phyloP scores from a whole-genome alignment of 2,113 vertebrate genomes.

The Sphyrna mokarran region DNA sequence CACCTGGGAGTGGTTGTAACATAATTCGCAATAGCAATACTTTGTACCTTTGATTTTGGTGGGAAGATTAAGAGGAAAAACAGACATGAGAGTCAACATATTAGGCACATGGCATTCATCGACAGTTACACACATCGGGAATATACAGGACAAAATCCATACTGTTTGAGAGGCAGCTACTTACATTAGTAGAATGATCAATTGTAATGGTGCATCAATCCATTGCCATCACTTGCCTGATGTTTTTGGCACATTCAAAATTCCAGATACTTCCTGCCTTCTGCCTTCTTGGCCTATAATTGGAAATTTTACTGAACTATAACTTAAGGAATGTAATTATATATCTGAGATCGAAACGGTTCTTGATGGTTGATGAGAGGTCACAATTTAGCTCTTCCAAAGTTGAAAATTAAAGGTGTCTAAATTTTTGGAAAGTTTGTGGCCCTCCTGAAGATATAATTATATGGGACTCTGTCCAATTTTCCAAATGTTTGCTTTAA shows the following conservation, averaged over 20 bases:
- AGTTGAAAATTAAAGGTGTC: not conserved
- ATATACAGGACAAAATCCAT: not conserved
- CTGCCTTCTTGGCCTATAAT: not conserved
- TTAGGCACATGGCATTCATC: not conserved
- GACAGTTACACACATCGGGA: not conserved
- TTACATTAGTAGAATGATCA: not conserved
- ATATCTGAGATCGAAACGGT: not conserved
- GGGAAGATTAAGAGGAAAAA: not conserved
- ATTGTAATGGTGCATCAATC: not conserved
- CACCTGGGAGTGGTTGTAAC: too few species aligned
- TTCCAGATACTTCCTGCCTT: not conserved
- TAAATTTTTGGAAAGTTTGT: not conserved
- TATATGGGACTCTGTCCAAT: not conserved
- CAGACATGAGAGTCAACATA: not conserved
- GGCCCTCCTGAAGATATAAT: not conserved
- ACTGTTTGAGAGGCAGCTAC: not conserved
- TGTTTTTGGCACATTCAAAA: not conserved
- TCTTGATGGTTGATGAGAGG: not conserved
- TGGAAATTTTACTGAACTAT: not conserved
- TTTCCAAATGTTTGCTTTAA: not conserved
- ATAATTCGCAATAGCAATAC: not conserved
- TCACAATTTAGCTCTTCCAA: conserved; percentile 9
- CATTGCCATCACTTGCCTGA: not conserved
- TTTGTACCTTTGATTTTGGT: not conserved
- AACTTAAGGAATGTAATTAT: not conserved